These are phyloP conservation scores for Clarias magur DNA, from an alignment of 2,113 vertebrate species.

Conservation along the genomic window DNA sequence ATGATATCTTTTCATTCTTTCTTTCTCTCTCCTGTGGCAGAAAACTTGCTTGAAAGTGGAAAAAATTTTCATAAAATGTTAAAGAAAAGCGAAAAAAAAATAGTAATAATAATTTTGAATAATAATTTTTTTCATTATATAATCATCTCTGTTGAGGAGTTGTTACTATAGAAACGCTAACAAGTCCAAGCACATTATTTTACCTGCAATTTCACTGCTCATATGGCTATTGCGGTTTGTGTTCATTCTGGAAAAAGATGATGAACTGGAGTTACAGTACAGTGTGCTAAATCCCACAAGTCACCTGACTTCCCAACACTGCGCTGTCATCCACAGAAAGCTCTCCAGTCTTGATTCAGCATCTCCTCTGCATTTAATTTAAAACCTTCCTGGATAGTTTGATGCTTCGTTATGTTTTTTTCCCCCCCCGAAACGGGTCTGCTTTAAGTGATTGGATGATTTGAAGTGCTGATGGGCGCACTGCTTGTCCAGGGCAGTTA, in stretches of 20 bases:
- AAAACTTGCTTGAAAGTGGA: background rate
- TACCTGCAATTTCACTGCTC: too few species aligned
- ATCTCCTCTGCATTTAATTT: constrained; percentile 71
- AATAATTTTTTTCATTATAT: background rate
- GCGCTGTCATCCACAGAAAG: background rate
- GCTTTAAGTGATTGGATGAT: constrained; percentile 78
- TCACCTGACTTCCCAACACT: background rate
- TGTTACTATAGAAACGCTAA: background rate
- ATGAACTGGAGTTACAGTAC: background rate
- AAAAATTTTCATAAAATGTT: background rate
- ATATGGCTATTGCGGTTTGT: background rate
- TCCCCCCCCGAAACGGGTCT: constrained; percentile 45
- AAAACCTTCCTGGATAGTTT: constrained; percentile 69
- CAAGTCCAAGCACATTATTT: too few species aligned
- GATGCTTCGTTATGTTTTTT: constrained; percentile 73
- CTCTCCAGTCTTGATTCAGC: constrained; percentile 66
- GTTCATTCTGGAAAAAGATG: background rate
- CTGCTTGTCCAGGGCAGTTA: constrained; percentile 73
- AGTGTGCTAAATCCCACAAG: background rate
- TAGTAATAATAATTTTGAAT: background rate
- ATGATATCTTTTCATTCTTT: background rate
- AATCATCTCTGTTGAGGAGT: background rate
- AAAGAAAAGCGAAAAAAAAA: background rate
- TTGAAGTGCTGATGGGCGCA: constrained; percentile 79
- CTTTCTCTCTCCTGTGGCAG: too few species aligned